Evolutionary conservation across 2,888 invertebrate species (phyloP), one percentile per base, ranked within the genome.

Genomic region (Ormyrus thymus): DNA sequence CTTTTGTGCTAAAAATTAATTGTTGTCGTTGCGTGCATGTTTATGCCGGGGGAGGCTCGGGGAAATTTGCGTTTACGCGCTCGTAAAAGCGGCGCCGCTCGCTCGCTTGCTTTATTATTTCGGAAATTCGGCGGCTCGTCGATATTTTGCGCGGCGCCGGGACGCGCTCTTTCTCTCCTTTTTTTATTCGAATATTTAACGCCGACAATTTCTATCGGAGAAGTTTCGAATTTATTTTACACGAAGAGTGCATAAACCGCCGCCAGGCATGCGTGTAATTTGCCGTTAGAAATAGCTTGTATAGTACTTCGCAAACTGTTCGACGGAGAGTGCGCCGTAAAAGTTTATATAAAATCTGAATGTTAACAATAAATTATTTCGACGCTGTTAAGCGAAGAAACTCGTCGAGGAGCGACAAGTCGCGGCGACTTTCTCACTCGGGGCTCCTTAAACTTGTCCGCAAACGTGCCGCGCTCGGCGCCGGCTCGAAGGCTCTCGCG

Each of bases 1-100:
- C 29, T 43, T 64, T 46, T 29, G 55, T 64, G 78, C 78, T 74
- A 79, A 79, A 79, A 79, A 79, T 79, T 79, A 74, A 79, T 79
- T 79, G 78, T 70, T 55, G 58, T 74, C 70, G 74, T 59, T 65
- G 78, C 70, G 64, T 46, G 56, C 56, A 64, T 76, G 70, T 76
- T 76, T 76, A 76, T 64, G 76, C 15, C 56, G 0, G 50, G 46
- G 1, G 15, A 2, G 1, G 13, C 6, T 3, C 7, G 43, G 11
- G 43, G 50, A 64, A 76, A 76, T 70, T 64, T 58, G 43, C 76
- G 70, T 56, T 58, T 62, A 64, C 65, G 56, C 15, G 43, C 76
- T 76, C 76, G 70, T 76, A 76, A 76, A 76, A 64, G 62, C 58
- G 6, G 29, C 13, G 11, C 46, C n/a, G 48, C 9, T 11, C n/a